Percentiles rank a stretch among this genome's conserved stretches.
phyloP scores from a whole-genome alignment of 2,113 vertebrate species.

The Pseudonaja textilis region DNA sequence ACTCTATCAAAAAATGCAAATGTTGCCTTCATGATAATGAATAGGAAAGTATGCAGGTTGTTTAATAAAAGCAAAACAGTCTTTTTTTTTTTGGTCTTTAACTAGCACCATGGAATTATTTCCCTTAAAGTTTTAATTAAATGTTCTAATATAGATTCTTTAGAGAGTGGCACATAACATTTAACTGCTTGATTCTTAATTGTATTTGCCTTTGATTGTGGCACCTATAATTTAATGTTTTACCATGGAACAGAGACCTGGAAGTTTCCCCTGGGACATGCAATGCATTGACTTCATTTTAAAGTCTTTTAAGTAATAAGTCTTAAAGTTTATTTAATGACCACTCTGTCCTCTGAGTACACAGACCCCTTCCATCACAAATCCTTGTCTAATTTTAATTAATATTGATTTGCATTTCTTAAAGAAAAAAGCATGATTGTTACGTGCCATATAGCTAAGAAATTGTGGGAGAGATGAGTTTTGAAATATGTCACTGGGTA shows the following conservation, averaged over 20 bases:
- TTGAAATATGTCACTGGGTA: conserved; percentile 36
- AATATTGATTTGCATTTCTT: conserved; percentile 89
- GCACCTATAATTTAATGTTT: conserved; percentile 71
- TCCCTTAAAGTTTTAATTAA: conserved; percentile 85
- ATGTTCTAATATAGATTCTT: conserved; percentile 81
- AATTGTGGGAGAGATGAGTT: conserved; percentile 36
- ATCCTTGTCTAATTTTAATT: conserved; percentile 90
- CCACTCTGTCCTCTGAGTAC: conserved; percentile 73
- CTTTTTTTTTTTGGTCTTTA: conserved; percentile 62
- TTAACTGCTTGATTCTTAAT: conserved; percentile 86
- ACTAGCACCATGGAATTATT: conserved; percentile 70
- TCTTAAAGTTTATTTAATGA: conserved; percentile 85
- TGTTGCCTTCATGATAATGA: conserved; percentile 88
- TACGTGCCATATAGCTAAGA: conserved; percentile 46
- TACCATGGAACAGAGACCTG: conserved; percentile 64
- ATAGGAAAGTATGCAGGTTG: conserved; percentile 72
- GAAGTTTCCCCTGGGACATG: conserved; percentile 76
- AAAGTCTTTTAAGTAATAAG: conserved; percentile 82
- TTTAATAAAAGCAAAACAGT: conserved; percentile 73
- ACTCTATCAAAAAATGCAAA: conserved; percentile 89
- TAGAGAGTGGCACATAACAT: conserved; percentile 83
- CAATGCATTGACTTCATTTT: conserved; percentile 72
- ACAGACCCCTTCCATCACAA: conserved; percentile 72
- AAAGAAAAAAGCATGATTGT: conserved; percentile 72
- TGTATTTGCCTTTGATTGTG: conserved; percentile 78